Conservation (phyloP, 1,140 invertebrate genomes). For the Drosophila bifasciata region DNA sequence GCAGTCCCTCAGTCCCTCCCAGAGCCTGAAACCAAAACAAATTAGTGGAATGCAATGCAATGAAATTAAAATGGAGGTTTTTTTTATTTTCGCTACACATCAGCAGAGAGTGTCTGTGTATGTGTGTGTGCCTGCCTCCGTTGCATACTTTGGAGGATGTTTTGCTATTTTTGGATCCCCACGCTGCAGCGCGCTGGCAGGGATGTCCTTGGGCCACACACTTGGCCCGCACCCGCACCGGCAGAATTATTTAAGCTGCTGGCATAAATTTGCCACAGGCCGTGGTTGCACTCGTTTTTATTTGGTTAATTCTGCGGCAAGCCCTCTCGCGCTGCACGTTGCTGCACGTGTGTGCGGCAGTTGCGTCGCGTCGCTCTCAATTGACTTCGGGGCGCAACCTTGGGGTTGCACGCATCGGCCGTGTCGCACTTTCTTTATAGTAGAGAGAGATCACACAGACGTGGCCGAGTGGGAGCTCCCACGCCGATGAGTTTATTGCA, state of each 20-base stretch:
- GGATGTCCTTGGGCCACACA: constrained; percentile 21
- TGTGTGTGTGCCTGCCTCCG: background rate
- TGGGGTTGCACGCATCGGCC: constrained; percentile 63
- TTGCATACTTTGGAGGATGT: constrained; percentile 27
- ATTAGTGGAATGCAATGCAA: constrained; percentile 45
- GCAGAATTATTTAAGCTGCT: constrained; percentile 37
- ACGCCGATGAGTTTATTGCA: constrained; percentile 55
- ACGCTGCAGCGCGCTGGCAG: background rate
- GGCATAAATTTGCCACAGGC: constrained; percentile 38
- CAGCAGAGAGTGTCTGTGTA: constrained; percentile 21
- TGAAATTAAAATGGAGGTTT: constrained; percentile 72
- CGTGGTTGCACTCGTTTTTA: constrained; percentile 34
- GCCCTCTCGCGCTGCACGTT: constrained; percentile 45
- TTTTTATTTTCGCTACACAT: constrained; percentile 66
- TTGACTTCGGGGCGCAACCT: constrained; percentile 38
- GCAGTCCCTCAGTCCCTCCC: background rate
- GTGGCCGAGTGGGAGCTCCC: constrained; percentile 30
- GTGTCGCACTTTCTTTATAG: constrained; percentile 65
- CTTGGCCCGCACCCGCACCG: constrained; percentile 5
- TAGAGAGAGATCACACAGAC: constrained; percentile 12
- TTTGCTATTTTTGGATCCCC: constrained; percentile 37
- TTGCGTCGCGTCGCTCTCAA: constrained; percentile 17
- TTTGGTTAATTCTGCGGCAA: constrained; percentile 22
- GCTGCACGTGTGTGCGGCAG: constrained; percentile 10
- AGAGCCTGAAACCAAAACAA: constrained; percentile 38